These are phyloP conservation scores for Urophycis tenuis DNA, from an alignment of 2,797 vertebrate genomes.

Conservation along the genomic window DNA sequence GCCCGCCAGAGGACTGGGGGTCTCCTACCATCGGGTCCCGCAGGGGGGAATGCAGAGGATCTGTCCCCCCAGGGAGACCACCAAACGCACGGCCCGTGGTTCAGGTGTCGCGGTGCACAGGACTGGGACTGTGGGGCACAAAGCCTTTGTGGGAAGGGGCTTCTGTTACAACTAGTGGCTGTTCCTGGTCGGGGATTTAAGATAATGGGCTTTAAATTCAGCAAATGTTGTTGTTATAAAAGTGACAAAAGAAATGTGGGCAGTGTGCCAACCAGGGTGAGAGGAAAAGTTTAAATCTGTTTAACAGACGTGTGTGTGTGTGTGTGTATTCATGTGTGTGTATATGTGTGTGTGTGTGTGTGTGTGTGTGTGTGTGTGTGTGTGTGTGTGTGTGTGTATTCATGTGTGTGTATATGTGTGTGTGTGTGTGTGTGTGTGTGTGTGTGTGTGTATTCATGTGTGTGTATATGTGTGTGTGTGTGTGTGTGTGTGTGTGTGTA, in stretches of 20 bases:
- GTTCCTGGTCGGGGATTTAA: neutral
- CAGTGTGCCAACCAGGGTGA: too few relatives aligned
- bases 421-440: neutral
- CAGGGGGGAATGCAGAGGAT: too few relatives aligned
- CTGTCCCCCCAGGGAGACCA: too few relatives aligned
- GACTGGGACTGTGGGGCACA: constrained; percentile 40
- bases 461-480: neutral
- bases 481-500: neutral
- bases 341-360: too few relatives aligned
- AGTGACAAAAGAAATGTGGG: neutral
- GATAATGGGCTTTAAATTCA: neutral
- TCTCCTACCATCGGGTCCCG: too few relatives aligned
- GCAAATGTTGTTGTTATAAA: neutral
- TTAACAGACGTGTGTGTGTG: too few relatives aligned
- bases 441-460: neutral
- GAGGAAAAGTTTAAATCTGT: too few relatives aligned
- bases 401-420: neutral
- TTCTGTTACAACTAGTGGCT: neutral
- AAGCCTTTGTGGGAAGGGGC: constrained; percentile 36
- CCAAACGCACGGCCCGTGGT: too few relatives aligned
- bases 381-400: neutral
- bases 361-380: neutral
- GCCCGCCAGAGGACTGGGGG: too few relatives aligned
- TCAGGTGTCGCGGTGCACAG: too few relatives aligned
- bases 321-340: too few relatives aligned